Evolutionary conservation across 2,888 invertebrate genomes (phyloP).

Genomic region (Epicampocera succincta): DNA sequence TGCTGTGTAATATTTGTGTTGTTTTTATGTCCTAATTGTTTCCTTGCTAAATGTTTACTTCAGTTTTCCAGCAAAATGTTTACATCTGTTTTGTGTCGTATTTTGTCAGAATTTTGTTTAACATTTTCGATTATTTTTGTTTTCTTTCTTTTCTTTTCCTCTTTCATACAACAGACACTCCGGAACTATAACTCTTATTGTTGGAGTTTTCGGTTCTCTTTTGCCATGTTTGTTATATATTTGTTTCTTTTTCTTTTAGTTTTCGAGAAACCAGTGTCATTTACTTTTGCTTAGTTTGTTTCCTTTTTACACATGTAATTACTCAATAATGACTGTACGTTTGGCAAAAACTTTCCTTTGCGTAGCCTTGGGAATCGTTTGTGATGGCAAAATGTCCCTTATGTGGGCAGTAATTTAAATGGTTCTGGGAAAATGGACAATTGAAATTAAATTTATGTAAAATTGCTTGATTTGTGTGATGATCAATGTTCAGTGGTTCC

Average conservation of each 20-base stretch:
- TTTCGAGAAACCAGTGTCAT: no score
- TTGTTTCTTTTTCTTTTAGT: not conserved
- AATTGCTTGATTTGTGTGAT: no score
- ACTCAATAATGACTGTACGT: no score
- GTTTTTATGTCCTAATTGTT: slow-evolving; percentile 54
- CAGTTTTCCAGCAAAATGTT: slow-evolving; percentile 11
- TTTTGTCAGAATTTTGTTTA: not conserved
- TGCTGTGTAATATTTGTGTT: slow-evolving; percentile 12
- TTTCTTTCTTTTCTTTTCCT: not conserved
- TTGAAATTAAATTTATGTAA: no score
- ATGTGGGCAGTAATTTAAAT: no score
- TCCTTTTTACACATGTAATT: no score
- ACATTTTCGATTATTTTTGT: slow-evolving; percentile 1
- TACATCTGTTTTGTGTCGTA: slow-evolving; percentile 14
- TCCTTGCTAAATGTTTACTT: slow-evolving; percentile 55
- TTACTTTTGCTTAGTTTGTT: no score
- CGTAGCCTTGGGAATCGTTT: no score
- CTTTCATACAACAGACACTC: not conserved
- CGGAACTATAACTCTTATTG: slow-evolving; percentile 42
- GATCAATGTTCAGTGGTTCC: no score
- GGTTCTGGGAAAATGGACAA: no score
- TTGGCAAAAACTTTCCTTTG: no score
- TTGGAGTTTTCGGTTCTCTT: not conserved
- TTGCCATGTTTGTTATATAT: not conserved
- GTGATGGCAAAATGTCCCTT: no score